Evolutionary conservation across 2,888 invertebrate genomes (phyloP).

Genomic region (Zhengitettix transpicula): DNA sequence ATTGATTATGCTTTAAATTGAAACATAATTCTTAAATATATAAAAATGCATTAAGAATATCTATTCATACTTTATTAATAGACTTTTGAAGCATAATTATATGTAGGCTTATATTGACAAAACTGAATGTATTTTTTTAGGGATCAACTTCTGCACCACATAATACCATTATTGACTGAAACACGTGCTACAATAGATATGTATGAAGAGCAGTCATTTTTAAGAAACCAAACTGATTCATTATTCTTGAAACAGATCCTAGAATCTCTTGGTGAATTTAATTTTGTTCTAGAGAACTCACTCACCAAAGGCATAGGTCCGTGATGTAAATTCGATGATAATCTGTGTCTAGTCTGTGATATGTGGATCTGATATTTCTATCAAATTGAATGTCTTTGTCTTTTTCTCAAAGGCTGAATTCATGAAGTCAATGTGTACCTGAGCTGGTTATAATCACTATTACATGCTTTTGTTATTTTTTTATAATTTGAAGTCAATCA

Average conservation of each 20-base stretch:
- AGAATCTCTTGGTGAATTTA: constrained; percentile 76
- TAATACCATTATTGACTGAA: constrained; percentile 79
- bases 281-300: constrained; percentile 72
- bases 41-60: no score
- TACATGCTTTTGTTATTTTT: no score
- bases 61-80: no score
- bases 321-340: neutral
- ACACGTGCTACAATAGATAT: constrained; percentile 78
- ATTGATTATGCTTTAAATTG: no score
- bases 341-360: neutral
- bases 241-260: constrained; percentile 83
- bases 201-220: constrained; percentile 93
- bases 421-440: neutral
- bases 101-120: no score
- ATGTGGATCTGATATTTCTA: neutral
- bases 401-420: neutral
- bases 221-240: constrained; percentile 69
- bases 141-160: constrained; percentile 76
- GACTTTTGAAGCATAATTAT: no score
- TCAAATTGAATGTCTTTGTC: neutral
- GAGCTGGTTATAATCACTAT: neutral
- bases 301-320: constrained; percentile 46
- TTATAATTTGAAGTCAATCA: no score
- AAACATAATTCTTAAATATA: no score
- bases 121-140: constrained; percentile 20